Conservation (phyloP, 2,113 vertebrate genomes). For the Saguinus imperator region DNA sequence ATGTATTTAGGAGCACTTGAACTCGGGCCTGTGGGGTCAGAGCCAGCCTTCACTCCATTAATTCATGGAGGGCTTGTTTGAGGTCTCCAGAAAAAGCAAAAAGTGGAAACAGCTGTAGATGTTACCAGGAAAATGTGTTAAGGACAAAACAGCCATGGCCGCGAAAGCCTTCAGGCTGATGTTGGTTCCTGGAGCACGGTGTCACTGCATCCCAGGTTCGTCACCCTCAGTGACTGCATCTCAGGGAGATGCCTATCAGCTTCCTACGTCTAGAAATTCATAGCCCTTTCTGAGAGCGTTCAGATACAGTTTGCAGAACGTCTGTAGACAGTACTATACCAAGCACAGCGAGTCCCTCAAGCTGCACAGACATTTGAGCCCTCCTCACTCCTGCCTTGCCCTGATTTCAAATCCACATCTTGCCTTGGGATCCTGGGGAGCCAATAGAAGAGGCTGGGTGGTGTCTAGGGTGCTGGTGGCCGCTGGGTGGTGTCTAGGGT, state of each 20-base stretch:
- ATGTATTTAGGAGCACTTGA: rapidly evolving
- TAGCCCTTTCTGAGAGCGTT: rapidly evolving
- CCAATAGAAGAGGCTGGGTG: background rate
- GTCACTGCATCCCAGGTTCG: no score
- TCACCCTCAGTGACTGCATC: rapidly evolving
- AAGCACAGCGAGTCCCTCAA: background rate
- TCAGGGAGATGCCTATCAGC: rapidly evolving
- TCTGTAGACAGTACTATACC: rapidly evolving
- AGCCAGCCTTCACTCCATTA: rapidly evolving
- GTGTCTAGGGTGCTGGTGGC: background rate
- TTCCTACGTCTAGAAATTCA: rapidly evolving
- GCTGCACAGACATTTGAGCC: background rate
- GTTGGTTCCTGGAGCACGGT: rapidly evolving
- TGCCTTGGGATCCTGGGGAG: rapidly evolving
- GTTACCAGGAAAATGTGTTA: background rate
- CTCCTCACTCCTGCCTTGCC: no score
- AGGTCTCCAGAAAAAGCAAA: no score
- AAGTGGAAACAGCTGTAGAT: rapidly evolving
- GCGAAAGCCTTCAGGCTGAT: rapidly evolving
- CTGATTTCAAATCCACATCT: no score
- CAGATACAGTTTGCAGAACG: background rate
- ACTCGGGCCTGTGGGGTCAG: background rate
- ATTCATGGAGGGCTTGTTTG: no score
- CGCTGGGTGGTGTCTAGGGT: background rate
- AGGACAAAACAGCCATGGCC: rapidly evolving